Evolutionary conservation across 2,113 vertebrate species (phyloP).

Genomic region (Canis aureus): DNA sequence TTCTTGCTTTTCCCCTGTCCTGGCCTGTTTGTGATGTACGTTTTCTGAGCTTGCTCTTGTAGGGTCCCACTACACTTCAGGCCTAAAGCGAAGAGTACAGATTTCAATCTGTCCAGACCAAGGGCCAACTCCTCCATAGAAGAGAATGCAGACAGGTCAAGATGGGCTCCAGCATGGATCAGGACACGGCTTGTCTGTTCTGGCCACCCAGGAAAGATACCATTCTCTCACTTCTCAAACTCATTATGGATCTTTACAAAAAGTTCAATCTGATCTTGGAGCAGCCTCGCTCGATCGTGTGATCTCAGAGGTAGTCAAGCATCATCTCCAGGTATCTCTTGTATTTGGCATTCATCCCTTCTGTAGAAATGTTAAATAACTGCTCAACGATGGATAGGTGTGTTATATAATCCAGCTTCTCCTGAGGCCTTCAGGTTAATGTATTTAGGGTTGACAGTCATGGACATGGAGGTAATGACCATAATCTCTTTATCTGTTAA

Average conservation of each 20-base stretch:
- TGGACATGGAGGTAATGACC: conserved; percentile 97
- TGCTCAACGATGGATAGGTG: conserved; percentile 98
- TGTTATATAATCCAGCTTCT: conserved; percentile 98
- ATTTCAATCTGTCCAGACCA: conserved; percentile 98
- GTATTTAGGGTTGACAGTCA: conserved; percentile 97
- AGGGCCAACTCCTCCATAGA: conserved; percentile 99
- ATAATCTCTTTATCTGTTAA: conserved; percentile 98
- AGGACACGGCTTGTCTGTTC: conserved; percentile 98
- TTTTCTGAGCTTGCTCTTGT: conserved; percentile 97
- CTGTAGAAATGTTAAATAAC: conserved; percentile 97
- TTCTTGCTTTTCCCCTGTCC: conserved; percentile 96
- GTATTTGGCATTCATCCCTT: conserved; percentile 97
- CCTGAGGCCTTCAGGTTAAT: conserved; percentile 97
- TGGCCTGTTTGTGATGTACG: conserved; percentile 96
- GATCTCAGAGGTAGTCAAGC: conserved; percentile 97
- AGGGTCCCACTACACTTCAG: conserved; percentile 98
- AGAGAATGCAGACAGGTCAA: conserved; percentile 98
- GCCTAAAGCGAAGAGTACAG: conserved; percentile 96
- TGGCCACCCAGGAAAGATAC: conserved; percentile 97
- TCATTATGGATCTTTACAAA: conserved; percentile 96
- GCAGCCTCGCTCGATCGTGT: conserved; percentile 97
- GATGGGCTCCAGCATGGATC: conserved; percentile 96
- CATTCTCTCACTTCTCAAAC: conserved; percentile 98
- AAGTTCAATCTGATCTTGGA: conserved; percentile 97
- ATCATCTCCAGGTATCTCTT: conserved; percentile 98